A percentile compares a stretch with the other conserved stretches of the same genome.
Evolutionary conservation across 2,888 invertebrate species (phyloP).

Genomic region (Odontomyia ornata): DNA sequence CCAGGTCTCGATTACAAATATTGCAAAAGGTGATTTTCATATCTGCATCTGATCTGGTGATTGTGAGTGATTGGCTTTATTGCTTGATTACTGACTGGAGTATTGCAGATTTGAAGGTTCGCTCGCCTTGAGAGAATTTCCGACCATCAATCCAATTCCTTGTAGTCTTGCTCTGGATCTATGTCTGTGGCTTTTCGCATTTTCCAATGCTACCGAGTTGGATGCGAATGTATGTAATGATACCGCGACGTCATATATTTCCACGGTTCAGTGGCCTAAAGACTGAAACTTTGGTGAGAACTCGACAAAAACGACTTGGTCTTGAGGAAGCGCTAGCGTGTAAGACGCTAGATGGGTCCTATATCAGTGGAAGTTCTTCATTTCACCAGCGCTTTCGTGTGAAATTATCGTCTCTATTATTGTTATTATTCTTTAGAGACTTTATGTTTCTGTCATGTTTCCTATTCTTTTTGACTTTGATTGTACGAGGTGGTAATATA

Average conservation of each 20-base stretch:
- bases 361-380: conserved; percentile 26
- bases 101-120: neutral
- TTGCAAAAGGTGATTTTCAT: neutral
- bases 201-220: conserved; percentile 11
- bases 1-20: conserved; percentile 26
- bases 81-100: neutral
- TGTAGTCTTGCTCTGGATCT: conserved; percentile 18
- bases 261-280: conserved; percentile 47
- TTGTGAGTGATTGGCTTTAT: conserved; percentile 31
- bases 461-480: conserved; percentile 29
- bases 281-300: conserved; percentile 46
- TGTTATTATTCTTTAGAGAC: conserved; percentile 34
- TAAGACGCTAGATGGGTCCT: neutral
- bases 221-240: neutral
- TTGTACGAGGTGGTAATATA: neutral
- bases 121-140: conserved; percentile 31
- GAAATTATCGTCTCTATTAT: conserved; percentile 41
- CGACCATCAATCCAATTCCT: conserved; percentile 18
- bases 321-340: neutral
- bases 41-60: conserved; percentile 3
- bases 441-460: conserved; percentile 28
- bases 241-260: conserved; percentile 42
- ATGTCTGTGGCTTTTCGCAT: conserved; percentile 45
- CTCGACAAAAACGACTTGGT: conserved; percentile 6
- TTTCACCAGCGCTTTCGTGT: conserved; percentile 41